Conservation (phyloP, 2,888 invertebrate species). For the Phyllotreta cruciferae region DNA sequence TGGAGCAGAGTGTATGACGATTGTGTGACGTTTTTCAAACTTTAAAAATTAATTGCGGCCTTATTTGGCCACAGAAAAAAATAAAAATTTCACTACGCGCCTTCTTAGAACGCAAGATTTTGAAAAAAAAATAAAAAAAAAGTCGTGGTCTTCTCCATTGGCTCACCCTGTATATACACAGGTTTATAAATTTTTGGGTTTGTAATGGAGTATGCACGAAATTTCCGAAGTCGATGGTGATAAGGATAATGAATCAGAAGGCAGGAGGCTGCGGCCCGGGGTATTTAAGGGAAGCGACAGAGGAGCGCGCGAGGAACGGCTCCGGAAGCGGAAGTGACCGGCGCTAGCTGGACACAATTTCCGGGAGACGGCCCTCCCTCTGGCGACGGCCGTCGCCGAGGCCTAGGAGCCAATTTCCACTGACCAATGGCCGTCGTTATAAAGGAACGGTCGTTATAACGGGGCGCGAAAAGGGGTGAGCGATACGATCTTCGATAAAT, state of each 20-base stretch:
- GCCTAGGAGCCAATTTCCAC: constrained; percentile 58
- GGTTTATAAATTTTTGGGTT: too few relatives aligned
- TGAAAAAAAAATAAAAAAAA: too few relatives aligned
- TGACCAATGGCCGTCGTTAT: constrained; percentile 59
- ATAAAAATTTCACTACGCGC: too few relatives aligned
- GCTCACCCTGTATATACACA: too few relatives aligned
- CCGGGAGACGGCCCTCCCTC: constrained; percentile 56
- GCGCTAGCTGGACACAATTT: constrained; percentile 61
- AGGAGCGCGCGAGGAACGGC: constrained; percentile 54
- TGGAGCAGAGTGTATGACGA: too few relatives aligned
- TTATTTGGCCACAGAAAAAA: too few relatives aligned
- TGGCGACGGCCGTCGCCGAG: constrained; percentile 54
- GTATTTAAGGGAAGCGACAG: constrained; percentile 20
- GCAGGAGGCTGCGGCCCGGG: constrained; percentile 25
- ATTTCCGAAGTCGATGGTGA: constrained; percentile 42
- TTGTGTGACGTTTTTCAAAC: too few relatives aligned
- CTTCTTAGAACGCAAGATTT: too few relatives aligned
- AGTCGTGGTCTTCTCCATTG: too few relatives aligned
- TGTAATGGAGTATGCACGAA: too few relatives aligned
- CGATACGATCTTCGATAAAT: not conserved
- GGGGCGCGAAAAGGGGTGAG: constrained; percentile 8
- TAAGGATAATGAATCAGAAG: constrained; percentile 53
- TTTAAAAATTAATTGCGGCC: too few relatives aligned
- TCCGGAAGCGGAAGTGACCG: constrained; percentile 56
- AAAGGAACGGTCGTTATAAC: constrained; percentile 33